Evolutionary conservation across 2,888 invertebrate species (phyloP).

Genomic region (Yponomeuta sedellus): DNA sequence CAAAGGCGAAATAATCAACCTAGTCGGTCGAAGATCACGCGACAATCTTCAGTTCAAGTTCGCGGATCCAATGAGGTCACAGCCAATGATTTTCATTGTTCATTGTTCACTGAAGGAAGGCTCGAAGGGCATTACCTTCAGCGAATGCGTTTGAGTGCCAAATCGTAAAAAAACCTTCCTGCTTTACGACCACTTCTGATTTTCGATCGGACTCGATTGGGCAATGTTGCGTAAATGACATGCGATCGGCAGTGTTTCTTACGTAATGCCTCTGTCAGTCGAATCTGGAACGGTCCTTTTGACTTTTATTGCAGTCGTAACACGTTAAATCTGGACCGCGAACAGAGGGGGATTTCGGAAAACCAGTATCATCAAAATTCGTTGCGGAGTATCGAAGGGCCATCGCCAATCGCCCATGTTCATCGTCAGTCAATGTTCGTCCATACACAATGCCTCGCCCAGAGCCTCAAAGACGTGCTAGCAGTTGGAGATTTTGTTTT

Average conservation of each 20-base stretch:
- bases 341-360: background rate
- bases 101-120: constrained; percentile 52
- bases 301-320: constrained; percentile 1
- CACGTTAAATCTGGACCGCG: background rate
- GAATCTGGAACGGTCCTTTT: background rate
- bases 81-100: constrained; percentile 61
- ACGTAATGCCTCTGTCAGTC: background rate
- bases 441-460: too few species aligned
- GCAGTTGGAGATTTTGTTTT: too few species aligned
- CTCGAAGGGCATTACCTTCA: constrained; percentile 62
- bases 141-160: constrained; percentile 4
- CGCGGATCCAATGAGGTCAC: constrained; percentile 57
- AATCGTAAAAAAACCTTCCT: background rate
- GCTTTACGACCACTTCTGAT: background rate
- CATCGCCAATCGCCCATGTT: too few species aligned
- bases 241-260: background rate
- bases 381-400: background rate
- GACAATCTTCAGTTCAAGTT: constrained; percentile 30
- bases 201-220: background rate
- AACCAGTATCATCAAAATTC: background rate
- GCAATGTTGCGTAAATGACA: background rate
- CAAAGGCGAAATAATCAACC: background rate
- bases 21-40: background rate
- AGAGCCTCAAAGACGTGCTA: too few species aligned
- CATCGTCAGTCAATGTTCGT: too few species aligned